phyloP scores from a whole-genome alignment of 2,888 invertebrate species.

The Epinotia demarniana region DNA sequence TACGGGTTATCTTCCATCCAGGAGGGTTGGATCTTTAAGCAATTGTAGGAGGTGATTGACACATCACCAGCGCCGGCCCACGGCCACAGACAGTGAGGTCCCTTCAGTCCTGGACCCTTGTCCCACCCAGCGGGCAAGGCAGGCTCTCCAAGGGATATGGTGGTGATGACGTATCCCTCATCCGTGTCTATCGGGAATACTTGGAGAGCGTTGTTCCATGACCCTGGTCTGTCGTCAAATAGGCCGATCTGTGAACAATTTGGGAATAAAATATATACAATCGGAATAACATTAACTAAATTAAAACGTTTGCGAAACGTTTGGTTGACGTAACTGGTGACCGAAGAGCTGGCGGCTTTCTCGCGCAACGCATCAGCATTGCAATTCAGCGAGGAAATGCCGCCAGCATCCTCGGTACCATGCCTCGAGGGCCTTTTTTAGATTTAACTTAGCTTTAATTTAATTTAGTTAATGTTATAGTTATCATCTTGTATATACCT shows the following conservation, averaged over 20 bases:
- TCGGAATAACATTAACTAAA: no score
- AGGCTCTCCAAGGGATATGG: slow-evolving; percentile 82
- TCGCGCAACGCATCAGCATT: no score
- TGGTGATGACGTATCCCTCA: slow-evolving; percentile 79
- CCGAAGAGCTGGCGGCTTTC: no score
- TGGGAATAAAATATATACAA: neutral
- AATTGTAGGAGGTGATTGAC: slow-evolving; percentile 86
- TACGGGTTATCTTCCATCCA: slow-evolving; percentile 90
- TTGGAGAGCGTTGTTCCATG: slow-evolving; percentile 74
- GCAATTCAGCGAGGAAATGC: no score
- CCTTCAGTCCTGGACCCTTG: slow-evolving; percentile 67
- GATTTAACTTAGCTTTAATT: no score
- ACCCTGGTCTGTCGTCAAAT: slow-evolving; percentile 66
- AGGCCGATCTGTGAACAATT: slow-evolving; percentile 71
- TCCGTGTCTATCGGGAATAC: slow-evolving; percentile 65
- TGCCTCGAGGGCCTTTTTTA: no score
- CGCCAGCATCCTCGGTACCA: no score
- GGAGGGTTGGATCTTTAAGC: slow-evolving; percentile 91
- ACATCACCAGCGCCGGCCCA: slow-evolving; percentile 88
- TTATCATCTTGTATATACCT: no score
- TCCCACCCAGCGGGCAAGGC: slow-evolving; percentile 86
- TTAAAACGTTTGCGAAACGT: no score
- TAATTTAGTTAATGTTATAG: no score
- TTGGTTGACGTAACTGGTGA: no score
- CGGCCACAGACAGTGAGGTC: slow-evolving; percentile 86